Evolutionary conservation across 2,888 invertebrate genomes (phyloP), one percentile per base, ranked within the genome.

Genomic region (Lagria hirta): DNA sequence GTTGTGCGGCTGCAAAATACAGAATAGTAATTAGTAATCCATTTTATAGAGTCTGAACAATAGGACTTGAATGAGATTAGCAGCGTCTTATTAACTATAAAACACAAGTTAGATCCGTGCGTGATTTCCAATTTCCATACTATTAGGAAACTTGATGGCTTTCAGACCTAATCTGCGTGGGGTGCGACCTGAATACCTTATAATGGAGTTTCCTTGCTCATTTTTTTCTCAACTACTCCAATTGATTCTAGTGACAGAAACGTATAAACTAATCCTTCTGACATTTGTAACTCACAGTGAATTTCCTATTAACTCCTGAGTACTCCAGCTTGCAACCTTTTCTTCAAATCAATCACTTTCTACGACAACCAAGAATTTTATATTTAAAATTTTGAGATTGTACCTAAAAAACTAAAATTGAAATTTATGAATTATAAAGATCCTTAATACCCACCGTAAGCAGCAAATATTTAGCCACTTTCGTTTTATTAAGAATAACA

Each of bases 81-180:
- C 60, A 61, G 54, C 64, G 64, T 66, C 66, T 66, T 67, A 68
- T 68, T 67, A 68, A 57, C 62, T 65, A 60, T 61, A 66, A 67
- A 68, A 65, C 63, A 64, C 64, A 60, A 60, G 58, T 62, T 64
- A 58, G 61, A 63, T 60, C 52, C 59, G 66, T 66, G 64, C 68
- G 67, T 67, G 68, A 70, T 70, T 70, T 69, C 68, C 68, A 69
- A 70, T 70, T 69, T 69, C 68, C 70, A 70, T 70, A 66, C 68
- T 61, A 67, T 70, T 68, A 68, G 61, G 60, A 56, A 60, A 60
- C 61, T 66, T 66, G 65, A 68, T 68, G 64, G 62, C 61, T 66
- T 68, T 58, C 54, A 61, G 59, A 56, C 54, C 55, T 62, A 64
- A 65, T 60, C 54, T 55, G 33, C 43, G 29, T 37, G 20, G 43